phyloP scores from a whole-genome alignment of 2,113 vertebrate genomes.

The Donacobius atricapilla region DNA sequence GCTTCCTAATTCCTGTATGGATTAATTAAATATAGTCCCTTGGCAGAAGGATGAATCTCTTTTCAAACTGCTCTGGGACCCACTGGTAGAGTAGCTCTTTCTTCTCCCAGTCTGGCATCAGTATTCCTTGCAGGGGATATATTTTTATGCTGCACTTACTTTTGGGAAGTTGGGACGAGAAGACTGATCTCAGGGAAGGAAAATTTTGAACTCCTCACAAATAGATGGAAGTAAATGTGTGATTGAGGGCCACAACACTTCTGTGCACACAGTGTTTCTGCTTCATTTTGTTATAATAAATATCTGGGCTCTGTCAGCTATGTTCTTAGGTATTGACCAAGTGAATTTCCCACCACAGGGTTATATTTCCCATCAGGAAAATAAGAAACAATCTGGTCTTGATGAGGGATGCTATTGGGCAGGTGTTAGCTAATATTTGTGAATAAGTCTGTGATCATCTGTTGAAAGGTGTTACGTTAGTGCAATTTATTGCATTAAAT shows the following conservation, averaged over 20 bases:
- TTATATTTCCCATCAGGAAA: neutral
- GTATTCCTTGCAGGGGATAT: neutral
- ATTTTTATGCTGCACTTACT: neutral
- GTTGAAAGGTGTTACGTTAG: constrained; percentile 32
- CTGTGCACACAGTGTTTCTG: neutral
- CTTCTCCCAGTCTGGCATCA: neutral
- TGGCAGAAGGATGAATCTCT: neutral
- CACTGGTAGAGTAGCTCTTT: neutral
- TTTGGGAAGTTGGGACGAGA: neutral
- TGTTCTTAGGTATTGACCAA: neutral
- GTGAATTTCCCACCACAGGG: neutral
- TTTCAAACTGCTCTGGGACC: neutral
- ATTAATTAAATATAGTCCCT: neutral
- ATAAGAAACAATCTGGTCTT: neutral
- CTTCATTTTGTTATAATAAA: neutral
- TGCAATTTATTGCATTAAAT: constrained; percentile 36
- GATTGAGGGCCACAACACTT: neutral
- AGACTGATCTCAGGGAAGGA: neutral
- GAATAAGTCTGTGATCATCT: constrained; percentile 21
- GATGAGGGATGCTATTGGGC: neutral
- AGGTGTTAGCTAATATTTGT: constrained; percentile 48
- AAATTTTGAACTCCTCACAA: neutral
- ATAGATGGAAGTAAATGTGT: neutral
- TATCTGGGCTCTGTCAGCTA: neutral
- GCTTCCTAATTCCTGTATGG: neutral